Base-by-base conservation (phyloP, 2,888 invertebrate genomes). In the Oscheius sp. region DNA sequence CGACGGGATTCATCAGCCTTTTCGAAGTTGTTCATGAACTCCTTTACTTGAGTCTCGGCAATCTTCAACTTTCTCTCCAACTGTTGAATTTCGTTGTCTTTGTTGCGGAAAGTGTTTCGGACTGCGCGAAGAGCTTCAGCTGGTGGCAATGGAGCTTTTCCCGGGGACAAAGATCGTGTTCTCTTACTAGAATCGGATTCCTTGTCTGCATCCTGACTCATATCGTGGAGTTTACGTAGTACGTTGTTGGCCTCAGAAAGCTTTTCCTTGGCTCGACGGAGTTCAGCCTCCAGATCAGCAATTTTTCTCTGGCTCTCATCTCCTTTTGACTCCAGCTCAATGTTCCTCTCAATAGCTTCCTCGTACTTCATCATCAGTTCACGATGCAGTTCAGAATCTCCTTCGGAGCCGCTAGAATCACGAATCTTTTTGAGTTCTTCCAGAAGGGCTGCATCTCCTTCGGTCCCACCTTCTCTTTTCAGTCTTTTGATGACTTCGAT, bases 261-360 rank as follows among this genome's bases (percentile, higher is more conserved):
- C 63, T 86, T 84, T 50, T 88, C 88, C 68, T 82, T 86, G 50
- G 85, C 83, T 11, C 86, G 76, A 29, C 85, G 77, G 21, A 88
- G 74, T 63, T 88, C 88, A 7, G 84, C 81, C 68, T 88, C 88
- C 4, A 87, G 75, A 11, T 88, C 88, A 50, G 82, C 83, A 51
- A 88, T 84, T 71, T 86, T 86, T 48, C 87, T 77, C 57, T 80
- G 85, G 65, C 80, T 76, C 32, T 86, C 88, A 68, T 88, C 88
- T 47, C 87, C 87, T 50, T 79, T 84, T 2, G 87, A 85, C 75
- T 88, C 88, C 37, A 88, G 77, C 55, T 88, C 86, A 65, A 88
- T 88, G 79, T 88, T 88, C 60, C 88, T 76, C 70, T 88, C 88
- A 71, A 87, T 87, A 0, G 87, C 85, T 63, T 88, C 88, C 70